Base-by-base conservation (phyloP, 2,888 invertebrate species). In the Tetragnatha montana region DNA sequence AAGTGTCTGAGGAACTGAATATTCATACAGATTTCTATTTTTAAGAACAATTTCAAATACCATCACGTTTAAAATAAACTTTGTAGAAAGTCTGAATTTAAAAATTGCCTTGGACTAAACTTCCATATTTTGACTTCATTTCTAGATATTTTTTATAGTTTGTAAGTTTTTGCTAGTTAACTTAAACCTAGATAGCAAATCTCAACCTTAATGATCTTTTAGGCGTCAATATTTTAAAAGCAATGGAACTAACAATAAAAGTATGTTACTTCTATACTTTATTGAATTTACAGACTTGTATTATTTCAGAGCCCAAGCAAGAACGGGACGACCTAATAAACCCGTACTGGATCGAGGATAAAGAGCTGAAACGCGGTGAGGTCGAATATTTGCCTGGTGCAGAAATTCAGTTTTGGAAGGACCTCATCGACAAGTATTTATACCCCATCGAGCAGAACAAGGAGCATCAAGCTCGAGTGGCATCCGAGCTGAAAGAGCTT, bases 301-400 rank as follows among this genome's bases (percentile, higher is more conserved):
- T 35, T 35, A 35, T 35, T 35, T 35, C 68, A 88, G 90, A 91
- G 51, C 90, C 90, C 6, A 91, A 84, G 60, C 84, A 84, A 71
- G 90, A 91, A 70, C 95, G 97, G 88, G 97, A 98, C 92, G 97
- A 97, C 92, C 95, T 98, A 8, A 96, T 97, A 22, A 89, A 98
- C 93, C 98, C 98, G 0, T 97, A 96, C 93, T 99, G 98, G 98
- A 96, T 98, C 92, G 98, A 97, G 93, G 98, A 98, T 93, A 96
- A 96, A 0, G 96, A 96, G 85, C 94, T 99, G 90, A 96, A 96
- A 92, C 97, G 97, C 93, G 98, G 98, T 79, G 97, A 98, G 94
- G 96, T 98, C 21, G 98, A 98, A 93, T 97, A 96, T 93, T 94
- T 99, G 88, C 96, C 95, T 21, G 96, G 96, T 92, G 95, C 96